A percentile compares a stretch with the other conserved stretches of the same genome.
Evolutionary conservation across 2,797 vertebrate genomes (phyloP).

Genomic region (Dromococcyx pavoninus): DNA sequence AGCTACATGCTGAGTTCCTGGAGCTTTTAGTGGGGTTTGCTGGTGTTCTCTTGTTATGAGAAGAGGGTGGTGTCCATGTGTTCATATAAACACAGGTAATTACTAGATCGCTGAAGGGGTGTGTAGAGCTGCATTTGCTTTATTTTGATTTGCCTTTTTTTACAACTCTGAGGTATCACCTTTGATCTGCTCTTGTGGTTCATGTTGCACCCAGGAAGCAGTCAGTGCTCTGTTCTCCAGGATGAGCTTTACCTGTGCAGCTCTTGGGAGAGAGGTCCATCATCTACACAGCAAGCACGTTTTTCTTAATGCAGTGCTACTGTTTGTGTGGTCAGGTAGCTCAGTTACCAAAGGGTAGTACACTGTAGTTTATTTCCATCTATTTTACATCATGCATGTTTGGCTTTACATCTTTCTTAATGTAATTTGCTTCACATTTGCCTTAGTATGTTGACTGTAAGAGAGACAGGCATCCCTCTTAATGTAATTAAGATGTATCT

Average conservation of each 20-base stretch:
- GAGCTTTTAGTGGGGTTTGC: not conserved
- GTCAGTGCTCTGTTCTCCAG: not conserved
- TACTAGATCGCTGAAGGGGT: not conserved
- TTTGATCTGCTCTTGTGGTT: constrained; percentile 28
- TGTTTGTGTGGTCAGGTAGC: not conserved
- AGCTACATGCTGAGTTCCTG: not conserved
- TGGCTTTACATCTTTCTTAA: not conserved
- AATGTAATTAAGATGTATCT: not conserved
- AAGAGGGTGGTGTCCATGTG: not conserved
- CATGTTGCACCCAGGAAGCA: not conserved
- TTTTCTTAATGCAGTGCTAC: not conserved
- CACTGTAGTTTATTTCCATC: not conserved
- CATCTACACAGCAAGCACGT: not conserved
- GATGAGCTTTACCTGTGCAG: not conserved
- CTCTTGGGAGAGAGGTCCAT: not conserved
- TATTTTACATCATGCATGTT: not conserved
- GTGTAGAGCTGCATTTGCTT: not conserved
- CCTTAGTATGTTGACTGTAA: not conserved
- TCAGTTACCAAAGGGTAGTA: not conserved
- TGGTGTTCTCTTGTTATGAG: not conserved
- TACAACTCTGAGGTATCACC: not conserved
- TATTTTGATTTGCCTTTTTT: constrained; percentile 21
- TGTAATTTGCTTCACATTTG: not conserved
- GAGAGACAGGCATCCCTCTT: not conserved
- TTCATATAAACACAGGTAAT: not conserved